phyloP scores from a whole-genome alignment of 2,888 invertebrate species.

The Patella depressa region DNA sequence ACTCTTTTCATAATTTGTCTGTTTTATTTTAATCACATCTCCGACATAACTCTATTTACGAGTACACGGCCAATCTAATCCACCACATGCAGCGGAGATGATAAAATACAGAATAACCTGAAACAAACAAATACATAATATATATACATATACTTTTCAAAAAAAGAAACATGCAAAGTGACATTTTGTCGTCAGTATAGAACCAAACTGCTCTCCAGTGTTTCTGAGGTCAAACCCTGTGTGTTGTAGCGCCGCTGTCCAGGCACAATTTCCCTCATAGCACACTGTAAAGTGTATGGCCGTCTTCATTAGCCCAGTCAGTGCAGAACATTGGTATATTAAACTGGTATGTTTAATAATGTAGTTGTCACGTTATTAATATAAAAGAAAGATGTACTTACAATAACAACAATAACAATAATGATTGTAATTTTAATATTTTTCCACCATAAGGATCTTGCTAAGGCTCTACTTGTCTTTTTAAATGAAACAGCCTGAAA shows the following conservation, averaged over 20 bases:
- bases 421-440: slow-evolving; percentile 90
- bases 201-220: too few relatives aligned
- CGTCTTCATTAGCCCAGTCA: background rate
- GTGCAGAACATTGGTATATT: background rate
- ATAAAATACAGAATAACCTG: slow-evolving; percentile 85
- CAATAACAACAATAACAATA: slow-evolving; percentile 78
- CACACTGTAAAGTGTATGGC: background rate
- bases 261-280: background rate
- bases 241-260: background rate
- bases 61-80: slow-evolving; percentile 66
- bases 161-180: background rate
- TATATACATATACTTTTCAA: slow-evolving; percentile 13
- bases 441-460: slow-evolving; percentile 92
- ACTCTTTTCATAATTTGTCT: too few relatives aligned
- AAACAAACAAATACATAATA: slow-evolving; percentile 46
- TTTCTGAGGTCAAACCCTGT: too few relatives aligned
- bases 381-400: slow-evolving; percentile 70
- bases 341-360: too few relatives aligned
- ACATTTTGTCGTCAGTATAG: too few relatives aligned
- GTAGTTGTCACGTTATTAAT: too few relatives aligned
- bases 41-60: slow-evolving; percentile 27
- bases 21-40: too few relatives aligned
- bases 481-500: slow-evolving; percentile 90
- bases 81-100: slow-evolving; percentile 88
- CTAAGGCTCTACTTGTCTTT: slow-evolving; percentile 86